phyloP scores from a whole-genome alignment of 2,888 invertebrate genomes.

The Stenodema calcarata region DNA sequence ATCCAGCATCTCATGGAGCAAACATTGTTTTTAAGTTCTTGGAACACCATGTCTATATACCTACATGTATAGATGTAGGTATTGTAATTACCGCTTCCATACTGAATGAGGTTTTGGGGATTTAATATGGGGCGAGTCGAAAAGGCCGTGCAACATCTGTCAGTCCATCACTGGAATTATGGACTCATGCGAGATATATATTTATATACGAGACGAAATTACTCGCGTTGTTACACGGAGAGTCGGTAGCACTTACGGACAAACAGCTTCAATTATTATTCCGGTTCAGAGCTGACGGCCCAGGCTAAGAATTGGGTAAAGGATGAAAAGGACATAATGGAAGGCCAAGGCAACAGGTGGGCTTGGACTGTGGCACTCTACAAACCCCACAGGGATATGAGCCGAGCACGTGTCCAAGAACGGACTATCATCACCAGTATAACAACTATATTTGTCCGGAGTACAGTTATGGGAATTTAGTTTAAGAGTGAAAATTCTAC shows the following conservation, averaged over 20 bases:
- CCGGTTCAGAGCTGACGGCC: background rate
- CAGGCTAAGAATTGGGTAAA: background rate
- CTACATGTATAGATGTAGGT: background rate
- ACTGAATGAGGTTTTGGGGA: background rate
- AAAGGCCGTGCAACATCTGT: background rate
- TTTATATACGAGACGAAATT: too few species aligned
- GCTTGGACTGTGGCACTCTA: background rate
- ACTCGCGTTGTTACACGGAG: background rate
- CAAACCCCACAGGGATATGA: background rate
- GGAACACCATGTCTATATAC: too few species aligned
- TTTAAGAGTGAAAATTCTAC: too few species aligned
- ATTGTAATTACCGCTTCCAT: background rate
- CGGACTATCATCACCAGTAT: background rate
- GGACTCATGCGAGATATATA: background rate
- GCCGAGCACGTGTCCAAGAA: background rate
- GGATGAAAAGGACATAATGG: background rate
- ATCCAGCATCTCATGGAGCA: too few species aligned
- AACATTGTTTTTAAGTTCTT: too few species aligned
- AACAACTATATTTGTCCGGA: too few species aligned
- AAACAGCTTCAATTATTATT: constrained; percentile 1
- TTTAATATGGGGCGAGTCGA: background rate
- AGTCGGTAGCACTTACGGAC: constrained; percentile 9
- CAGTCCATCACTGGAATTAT: background rate
- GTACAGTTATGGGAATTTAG: too few species aligned
- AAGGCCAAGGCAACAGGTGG: background rate